Percentiles rank a stretch among this genome's conserved stretches.
phyloP scores from a whole-genome alignment of 2,888 invertebrate genomes.

The Hyppa rectilinea region DNA sequence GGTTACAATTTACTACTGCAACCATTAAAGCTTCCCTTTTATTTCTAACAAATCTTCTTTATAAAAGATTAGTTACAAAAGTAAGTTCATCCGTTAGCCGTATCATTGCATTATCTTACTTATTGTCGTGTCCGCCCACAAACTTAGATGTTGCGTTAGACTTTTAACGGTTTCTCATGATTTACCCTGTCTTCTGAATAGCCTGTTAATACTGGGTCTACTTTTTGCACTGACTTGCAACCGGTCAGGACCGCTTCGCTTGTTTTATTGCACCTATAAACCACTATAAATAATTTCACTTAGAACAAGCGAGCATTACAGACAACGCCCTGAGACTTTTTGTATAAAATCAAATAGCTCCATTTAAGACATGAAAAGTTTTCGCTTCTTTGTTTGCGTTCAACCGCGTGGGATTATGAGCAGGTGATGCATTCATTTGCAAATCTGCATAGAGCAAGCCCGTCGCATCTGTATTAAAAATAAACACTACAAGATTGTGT shows the following conservation, averaged over 20 bases:
- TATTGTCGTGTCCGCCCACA: slow-evolving; percentile 76
- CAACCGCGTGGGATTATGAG: slow-evolving; percentile 53
- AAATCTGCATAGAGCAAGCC: slow-evolving; percentile 42
- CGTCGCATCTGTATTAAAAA: slow-evolving; percentile 37
- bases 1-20: slow-evolving; percentile 8
- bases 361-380: slow-evolving; percentile 48
- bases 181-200: slow-evolving; percentile 75
- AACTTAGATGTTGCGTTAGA: slow-evolving; percentile 70
- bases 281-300: slow-evolving; percentile 65
- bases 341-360: slow-evolving; percentile 49
- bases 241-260: slow-evolving; percentile 68
- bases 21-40: slow-evolving; percentile 26
- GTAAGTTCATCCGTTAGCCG: slow-evolving; percentile 57
- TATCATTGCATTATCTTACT: slow-evolving; percentile 75
- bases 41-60: slow-evolving; percentile 12
- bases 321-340: slow-evolving; percentile 48
- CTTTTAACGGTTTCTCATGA: slow-evolving; percentile 82
- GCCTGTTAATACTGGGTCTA: slow-evolving; percentile 77
- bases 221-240: slow-evolving; percentile 83
- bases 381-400: slow-evolving; percentile 49
- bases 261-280: slow-evolving; percentile 65
- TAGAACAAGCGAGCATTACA: slow-evolving; percentile 53
- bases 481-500: slow-evolving; percentile 30
- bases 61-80: slow-evolving; percentile 47
- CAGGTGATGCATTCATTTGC: slow-evolving; percentile 60